phyloP scores from a whole-genome alignment of 2,888 invertebrate genomes.

The Calameuta filiformis region DNA sequence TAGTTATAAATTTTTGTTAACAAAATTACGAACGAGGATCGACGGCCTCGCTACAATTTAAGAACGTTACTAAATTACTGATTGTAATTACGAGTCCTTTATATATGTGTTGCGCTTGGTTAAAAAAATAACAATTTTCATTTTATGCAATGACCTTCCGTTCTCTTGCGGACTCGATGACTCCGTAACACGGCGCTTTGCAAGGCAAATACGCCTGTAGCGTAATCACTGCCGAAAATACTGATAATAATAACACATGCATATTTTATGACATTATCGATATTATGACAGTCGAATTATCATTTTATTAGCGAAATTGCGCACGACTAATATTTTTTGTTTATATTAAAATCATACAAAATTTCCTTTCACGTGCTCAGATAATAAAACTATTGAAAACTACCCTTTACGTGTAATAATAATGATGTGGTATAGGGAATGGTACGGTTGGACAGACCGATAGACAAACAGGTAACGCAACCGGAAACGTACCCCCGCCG shows the following conservation, averaged over 20 bases:
- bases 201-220: slow-evolving; percentile 39
- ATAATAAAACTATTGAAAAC: not conserved
- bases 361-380: not conserved
- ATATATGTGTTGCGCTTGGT: not conserved
- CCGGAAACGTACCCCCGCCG: slow-evolving; percentile 53
- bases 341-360: not conserved
- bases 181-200: slow-evolving; percentile 36
- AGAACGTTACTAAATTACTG: not conserved
- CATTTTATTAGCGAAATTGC: not conserved
- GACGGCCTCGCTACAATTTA: not conserved
- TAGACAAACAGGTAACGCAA: not conserved
- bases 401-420: not conserved
- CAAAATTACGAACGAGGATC: not conserved
- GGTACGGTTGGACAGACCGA: not conserved
- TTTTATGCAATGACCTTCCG: slow-evolving; percentile 47
- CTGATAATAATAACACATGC: not conserved
- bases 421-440: not conserved
- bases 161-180: not conserved
- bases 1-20: too few relatives aligned
- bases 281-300: not conserved
- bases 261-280: not conserved
- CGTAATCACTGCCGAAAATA: not conserved
- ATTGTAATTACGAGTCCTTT: not conserved
- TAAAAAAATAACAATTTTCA: slow-evolving; percentile 18
- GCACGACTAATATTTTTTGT: not conserved